Conservation (phyloP, 2,888 invertebrate species). For the Lepetodrilus schrolli region DNA sequence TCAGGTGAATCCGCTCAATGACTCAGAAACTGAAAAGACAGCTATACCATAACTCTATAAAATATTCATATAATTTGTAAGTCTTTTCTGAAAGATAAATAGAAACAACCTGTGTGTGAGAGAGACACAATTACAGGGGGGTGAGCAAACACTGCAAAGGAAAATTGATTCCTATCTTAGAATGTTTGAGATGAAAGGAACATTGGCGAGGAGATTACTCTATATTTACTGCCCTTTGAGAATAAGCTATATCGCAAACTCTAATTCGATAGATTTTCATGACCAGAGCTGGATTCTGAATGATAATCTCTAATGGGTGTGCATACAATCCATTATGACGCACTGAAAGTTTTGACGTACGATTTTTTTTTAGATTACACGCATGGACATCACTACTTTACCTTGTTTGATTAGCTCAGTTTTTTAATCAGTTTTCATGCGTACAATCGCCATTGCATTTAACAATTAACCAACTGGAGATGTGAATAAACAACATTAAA, state of each 20-base stretch:
- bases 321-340: slow-evolving; percentile 14
- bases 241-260: not conserved
- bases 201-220: not conserved
- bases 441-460: not conserved
- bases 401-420: not conserved
- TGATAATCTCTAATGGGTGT: slow-evolving; percentile 1
- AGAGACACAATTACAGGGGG: no score
- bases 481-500: not conserved
- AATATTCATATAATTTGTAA: no score
- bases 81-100: no score
- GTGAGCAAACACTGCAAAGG: no score
- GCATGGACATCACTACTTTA: not conserved
- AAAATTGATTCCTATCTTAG: no score
- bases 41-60: no score
- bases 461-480: not conserved
- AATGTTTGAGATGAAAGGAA: not conserved
- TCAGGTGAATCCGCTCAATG: no score
- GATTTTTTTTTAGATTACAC: not conserved
- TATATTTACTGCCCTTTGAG: not conserved
- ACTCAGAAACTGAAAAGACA: no score
- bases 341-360: slow-evolving; percentile 15
- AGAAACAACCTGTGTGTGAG: no score
- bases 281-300: not conserved
- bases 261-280: slow-evolving; percentile 7
- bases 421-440: not conserved